Conservation (phyloP, 1,140 invertebrate genomes). For the Thaumatotibia leucotreta region DNA sequence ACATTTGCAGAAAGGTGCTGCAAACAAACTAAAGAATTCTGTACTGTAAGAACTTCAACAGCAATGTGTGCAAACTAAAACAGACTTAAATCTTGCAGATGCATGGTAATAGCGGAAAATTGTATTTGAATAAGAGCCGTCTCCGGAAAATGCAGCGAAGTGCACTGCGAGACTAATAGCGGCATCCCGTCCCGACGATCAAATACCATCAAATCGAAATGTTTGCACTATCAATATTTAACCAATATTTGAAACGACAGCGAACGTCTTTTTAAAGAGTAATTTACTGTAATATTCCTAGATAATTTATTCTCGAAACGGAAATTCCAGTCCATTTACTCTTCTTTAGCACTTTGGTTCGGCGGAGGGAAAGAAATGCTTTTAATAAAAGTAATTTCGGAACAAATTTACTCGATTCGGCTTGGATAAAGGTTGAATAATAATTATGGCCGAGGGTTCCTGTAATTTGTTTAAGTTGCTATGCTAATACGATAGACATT, state of each 20-base stretch:
- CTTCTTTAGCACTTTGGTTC: slow-evolving; percentile 67
- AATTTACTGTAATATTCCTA: slow-evolving; percentile 47
- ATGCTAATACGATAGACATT: slow-evolving; percentile 25
- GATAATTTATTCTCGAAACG: slow-evolving; percentile 65
- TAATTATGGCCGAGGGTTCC: slow-evolving; percentile 51
- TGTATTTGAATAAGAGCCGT: not conserved
- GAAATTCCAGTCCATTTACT: slow-evolving; percentile 69
- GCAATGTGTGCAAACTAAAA: too few species aligned
- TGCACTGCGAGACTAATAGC: not conserved
- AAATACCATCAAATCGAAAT: not conserved
- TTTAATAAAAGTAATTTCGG: slow-evolving; percentile 70
- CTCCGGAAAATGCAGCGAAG: not conserved
- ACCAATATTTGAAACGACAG: slow-evolving; percentile 14
- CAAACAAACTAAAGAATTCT: too few species aligned
- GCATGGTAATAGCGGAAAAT: not conserved
- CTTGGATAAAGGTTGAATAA: slow-evolving; percentile 66
- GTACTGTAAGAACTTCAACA: too few species aligned
- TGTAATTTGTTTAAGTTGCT: slow-evolving; percentile 56
- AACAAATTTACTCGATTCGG: slow-evolving; percentile 65
- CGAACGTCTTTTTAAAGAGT: slow-evolving; percentile 35
- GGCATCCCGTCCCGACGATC: not conserved
- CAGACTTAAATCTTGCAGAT: too few species aligned
- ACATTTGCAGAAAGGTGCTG: too few species aligned
- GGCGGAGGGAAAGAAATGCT: slow-evolving; percentile 61
- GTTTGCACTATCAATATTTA: not conserved